Evolutionary conservation across 2,888 invertebrate species (phyloP).

Genomic region (Clostera curtula): DNA sequence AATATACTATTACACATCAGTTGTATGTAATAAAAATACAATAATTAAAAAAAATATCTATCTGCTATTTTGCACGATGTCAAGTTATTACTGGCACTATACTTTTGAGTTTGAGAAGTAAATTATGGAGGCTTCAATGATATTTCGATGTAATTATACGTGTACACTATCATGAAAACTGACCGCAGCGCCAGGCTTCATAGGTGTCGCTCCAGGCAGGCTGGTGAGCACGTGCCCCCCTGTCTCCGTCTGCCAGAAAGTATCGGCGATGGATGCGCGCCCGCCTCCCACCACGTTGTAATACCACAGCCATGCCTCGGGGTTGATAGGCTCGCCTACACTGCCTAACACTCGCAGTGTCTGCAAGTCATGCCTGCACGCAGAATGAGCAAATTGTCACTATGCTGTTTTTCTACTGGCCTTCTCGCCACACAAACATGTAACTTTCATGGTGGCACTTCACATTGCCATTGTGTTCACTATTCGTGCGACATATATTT

Average conservation of each 20-base stretch:
- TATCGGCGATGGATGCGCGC: conserved; percentile 95
- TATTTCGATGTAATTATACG: no score
- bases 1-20: no score
- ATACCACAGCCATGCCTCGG: conserved; percentile 99
- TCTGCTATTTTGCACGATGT: no score
- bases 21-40: no score
- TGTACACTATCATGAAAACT: no score
- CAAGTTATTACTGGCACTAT: no score
- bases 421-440: no score
- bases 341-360: conserved; percentile 91
- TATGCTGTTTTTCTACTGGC: background rate
- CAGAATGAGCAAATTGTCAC: conserved; percentile 11
- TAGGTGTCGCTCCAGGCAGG: conserved; percentile 95
- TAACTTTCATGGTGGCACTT: no score
- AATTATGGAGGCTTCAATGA: background rate
- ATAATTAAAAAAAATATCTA: no score
- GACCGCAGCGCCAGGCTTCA: conserved; percentile 98
- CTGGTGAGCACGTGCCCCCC: conserved; percentile 98
- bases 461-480: no score
- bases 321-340: conserved; percentile 99
- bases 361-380: conserved; percentile 76
- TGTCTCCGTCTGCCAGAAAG: conserved; percentile 99
- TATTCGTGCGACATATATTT: no score
- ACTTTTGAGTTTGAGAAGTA: no score
- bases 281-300: conserved; percentile 86